Percentiles rank a stretch among this genome's conserved stretches.
These are phyloP conservation scores for Melieria picta DNA, from an alignment of 2,888 invertebrate genomes.

Conservation along the genomic window DNA sequence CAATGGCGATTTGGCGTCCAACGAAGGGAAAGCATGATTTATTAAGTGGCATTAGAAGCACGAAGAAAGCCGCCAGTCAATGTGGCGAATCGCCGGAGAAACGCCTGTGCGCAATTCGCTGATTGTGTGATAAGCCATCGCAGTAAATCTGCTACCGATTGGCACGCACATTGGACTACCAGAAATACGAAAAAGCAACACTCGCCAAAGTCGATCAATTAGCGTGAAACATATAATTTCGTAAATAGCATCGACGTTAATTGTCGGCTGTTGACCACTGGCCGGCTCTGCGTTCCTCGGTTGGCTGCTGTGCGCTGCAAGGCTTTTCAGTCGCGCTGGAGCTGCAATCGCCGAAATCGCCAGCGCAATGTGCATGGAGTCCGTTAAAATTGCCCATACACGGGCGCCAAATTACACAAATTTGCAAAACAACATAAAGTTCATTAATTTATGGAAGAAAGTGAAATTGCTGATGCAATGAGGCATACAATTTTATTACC, in stretches of 20 bases:
- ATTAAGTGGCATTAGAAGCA: too few species aligned
- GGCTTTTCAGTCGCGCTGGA: not conserved
- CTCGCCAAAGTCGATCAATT: slow-evolving; percentile 43
- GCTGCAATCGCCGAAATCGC: not conserved
- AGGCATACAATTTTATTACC: too few species aligned
- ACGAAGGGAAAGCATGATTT: too few species aligned
- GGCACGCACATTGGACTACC: too few species aligned
- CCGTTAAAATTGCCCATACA: not conserved
- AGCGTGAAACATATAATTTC: slow-evolving; percentile 51
- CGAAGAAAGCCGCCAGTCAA: too few species aligned
- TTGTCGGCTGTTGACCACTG: not conserved
- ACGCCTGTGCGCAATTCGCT: too few species aligned
- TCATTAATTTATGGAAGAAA: slow-evolving; percentile 6
- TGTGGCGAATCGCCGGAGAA: too few species aligned
- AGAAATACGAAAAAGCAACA: slow-evolving; percentile 29
- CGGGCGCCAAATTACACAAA: too few species aligned
- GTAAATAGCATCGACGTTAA: slow-evolving; percentile 33
- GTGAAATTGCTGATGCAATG: not conserved
- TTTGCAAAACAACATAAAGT: not conserved
- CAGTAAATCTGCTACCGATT: too few species aligned
- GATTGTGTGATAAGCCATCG: too few species aligned
- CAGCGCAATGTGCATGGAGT: not conserved
- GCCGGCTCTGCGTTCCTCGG: not conserved
- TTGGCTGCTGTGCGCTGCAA: too few species aligned
- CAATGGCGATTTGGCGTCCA: too few species aligned